These are phyloP conservation scores for silkworm (Bombyx mori) DNA, from an alignment of 1,140 invertebrate species.

Conservation along the genomic window ASM3026992v2 NC_085124.1:140001-140500, in stretches of 20 bases:
- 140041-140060: neutral
- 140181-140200: neutral
- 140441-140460: neutral
- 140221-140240: neutral
- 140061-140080: neutral
- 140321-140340: neutral
- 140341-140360: neutral
- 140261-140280: neutral
- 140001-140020: neutral
- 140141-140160: neutral
- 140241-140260: neutral
- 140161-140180: neutral
- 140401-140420: neutral
- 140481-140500: neutral
- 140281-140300: neutral
- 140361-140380: neutral
- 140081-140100: neutral
- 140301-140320: neutral
- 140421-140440: neutral
- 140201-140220: neutral
- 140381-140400: neutral
- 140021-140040: neutral
- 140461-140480: neutral
- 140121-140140: neutral
- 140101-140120: neutral